Conservation (phyloP, 2,888 invertebrate genomes). For the Leistus spinibarbis region DNA sequence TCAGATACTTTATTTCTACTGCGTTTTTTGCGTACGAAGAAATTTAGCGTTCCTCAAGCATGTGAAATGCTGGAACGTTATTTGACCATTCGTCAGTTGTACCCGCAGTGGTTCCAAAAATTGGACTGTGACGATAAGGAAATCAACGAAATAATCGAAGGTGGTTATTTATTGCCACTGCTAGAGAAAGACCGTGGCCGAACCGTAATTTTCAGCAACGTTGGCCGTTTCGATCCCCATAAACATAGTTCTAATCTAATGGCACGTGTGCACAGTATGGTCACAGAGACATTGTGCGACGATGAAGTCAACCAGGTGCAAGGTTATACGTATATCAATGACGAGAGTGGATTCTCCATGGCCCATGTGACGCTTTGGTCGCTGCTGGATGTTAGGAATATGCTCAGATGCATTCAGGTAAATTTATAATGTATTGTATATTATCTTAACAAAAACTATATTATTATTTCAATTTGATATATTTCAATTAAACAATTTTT, state of each 20-base stretch:
- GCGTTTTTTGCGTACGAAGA: conserved; percentile 84
- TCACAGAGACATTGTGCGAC: conserved; percentile 84
- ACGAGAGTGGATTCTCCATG: conserved; percentile 83
- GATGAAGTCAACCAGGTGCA: conserved; percentile 83
- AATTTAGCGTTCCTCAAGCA: conserved; percentile 83
- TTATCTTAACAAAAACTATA: not conserved
- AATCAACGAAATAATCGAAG: conserved; percentile 78
- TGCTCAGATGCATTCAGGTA: conserved; percentile 80
- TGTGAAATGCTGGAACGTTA: conserved; percentile 89
- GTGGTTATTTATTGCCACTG: conserved; percentile 78
- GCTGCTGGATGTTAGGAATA: conserved; percentile 75
- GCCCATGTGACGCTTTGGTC: conserved; percentile 84
- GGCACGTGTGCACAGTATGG: conserved; percentile 82
- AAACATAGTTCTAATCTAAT: conserved; percentile 76
- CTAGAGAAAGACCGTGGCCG: conserved; percentile 79
- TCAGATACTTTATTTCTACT: conserved; percentile 79
- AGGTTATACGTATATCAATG: conserved; percentile 84
- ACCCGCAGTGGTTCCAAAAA: conserved; percentile 85
- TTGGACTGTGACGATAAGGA: conserved; percentile 80
- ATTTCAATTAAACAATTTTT: conserved; percentile 46
- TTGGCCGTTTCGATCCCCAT: conserved; percentile 64
- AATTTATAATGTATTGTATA: conserved; percentile 27
- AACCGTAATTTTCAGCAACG: conserved; percentile 78
- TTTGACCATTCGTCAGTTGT: conserved; percentile 80
- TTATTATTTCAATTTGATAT: not conserved